phyloP scores from a whole-genome alignment of 2,113 vertebrate genomes.

The Chitala chitala region DNA sequence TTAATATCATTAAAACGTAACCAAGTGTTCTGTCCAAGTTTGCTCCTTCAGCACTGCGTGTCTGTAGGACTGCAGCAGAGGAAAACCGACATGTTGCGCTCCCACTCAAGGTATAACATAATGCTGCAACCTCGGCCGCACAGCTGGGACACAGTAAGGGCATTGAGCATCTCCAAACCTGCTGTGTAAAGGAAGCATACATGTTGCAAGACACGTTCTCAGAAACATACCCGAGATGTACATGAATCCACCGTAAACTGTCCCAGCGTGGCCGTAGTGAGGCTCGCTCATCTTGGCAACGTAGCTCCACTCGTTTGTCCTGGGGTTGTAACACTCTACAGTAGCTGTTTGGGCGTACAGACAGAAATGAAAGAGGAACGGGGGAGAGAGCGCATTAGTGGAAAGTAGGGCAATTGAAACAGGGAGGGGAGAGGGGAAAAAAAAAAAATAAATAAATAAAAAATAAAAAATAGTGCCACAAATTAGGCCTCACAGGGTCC shows the following conservation, averaged over 20 bases:
- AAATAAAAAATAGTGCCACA: neutral
- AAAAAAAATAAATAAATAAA: neutral
- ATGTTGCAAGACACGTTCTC: too few relatives aligned
- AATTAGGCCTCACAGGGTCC: conserved; percentile 5
- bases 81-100: too few relatives aligned
- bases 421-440: neutral
- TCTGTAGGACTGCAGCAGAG: too few relatives aligned
- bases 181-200: too few relatives aligned
- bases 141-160: too few relatives aligned
- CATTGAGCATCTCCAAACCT: too few relatives aligned
- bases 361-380: too few relatives aligned
- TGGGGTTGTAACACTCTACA: conserved; percentile 76
- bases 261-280: conserved; percentile 76
- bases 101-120: too few relatives aligned
- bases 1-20: too few relatives aligned
- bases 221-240: conserved; percentile 69
- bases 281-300: conserved; percentile 80
- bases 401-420: neutral
- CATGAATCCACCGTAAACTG: conserved; percentile 74
- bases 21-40: too few relatives aligned
- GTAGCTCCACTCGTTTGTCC: conserved; percentile 78
- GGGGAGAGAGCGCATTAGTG: neutral
- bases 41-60: too few relatives aligned
- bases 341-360: conserved; percentile 55
- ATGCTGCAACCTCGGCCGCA: too few relatives aligned